Conservation (phyloP, 1,140 invertebrate genomes). For the Zaprionus tsacasi region DNA sequence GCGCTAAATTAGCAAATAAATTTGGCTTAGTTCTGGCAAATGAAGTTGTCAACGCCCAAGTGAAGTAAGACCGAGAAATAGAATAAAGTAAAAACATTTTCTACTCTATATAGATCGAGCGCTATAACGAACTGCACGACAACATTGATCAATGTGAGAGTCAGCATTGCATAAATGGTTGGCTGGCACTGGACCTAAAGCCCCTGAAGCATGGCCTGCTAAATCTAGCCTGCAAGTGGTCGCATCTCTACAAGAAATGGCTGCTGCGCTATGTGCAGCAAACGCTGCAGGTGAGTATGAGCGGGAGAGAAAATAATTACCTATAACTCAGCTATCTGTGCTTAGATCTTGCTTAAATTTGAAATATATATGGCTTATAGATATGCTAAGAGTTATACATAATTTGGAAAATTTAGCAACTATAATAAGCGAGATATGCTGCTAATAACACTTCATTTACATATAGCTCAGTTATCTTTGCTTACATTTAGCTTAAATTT, state of each 20-base stretch:
- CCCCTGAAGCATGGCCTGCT: constrained; percentile 90
- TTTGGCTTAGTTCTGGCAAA: constrained; percentile 50
- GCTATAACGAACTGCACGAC: constrained; percentile 78
- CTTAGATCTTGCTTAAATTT: neutral
- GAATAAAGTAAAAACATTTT: neutral
- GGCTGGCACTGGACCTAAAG: constrained; percentile 88
- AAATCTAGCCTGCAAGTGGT: constrained; percentile 89
- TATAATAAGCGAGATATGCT: no score
- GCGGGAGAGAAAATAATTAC: no score
- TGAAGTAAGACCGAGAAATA: neutral
- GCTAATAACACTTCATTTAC: no score
- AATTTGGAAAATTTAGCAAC: no score
- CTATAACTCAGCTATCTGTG: neutral
- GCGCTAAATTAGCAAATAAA: constrained; percentile 75
- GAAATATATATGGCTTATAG: neutral
- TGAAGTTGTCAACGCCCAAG: constrained; percentile 56
- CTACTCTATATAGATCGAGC: constrained; percentile 66
- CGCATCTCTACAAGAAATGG: constrained; percentile 89
- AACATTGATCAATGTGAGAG: constrained; percentile 66
- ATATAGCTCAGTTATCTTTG: no score
- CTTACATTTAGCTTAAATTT: no score
- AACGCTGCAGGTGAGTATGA: constrained; percentile 74
- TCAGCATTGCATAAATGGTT: constrained; percentile 86
- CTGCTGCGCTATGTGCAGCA: constrained; percentile 88
- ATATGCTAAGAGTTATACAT: neutral